A percentile compares a stretch with the other conserved stretches of the same genome.
Conservation (phyloP, 1,140 invertebrate species). For the Mactra quadrangularis region DNA sequence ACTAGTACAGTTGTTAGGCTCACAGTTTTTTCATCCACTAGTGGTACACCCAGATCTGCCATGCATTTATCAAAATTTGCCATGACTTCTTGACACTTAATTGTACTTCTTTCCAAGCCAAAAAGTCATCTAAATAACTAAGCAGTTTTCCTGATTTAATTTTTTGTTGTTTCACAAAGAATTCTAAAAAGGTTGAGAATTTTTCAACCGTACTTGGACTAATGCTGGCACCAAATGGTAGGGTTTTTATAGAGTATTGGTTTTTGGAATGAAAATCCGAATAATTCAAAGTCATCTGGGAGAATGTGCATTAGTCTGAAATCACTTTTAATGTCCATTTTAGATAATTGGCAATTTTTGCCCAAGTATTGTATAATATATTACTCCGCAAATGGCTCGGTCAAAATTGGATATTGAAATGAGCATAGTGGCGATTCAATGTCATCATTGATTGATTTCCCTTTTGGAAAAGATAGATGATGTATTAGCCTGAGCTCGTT, state of each 20-base stretch:
- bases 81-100: not conserved
- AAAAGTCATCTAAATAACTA: conserved; percentile 58
- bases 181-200: conserved; percentile 46
- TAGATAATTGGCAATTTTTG: conserved; percentile 14
- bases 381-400: conserved; percentile 7
- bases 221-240: conserved; percentile 52
- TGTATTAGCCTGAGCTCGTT: conserved; percentile 35
- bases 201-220: conserved; percentile 46
- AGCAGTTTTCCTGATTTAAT: not conserved
- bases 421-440: not conserved
- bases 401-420: conserved; percentile 50
- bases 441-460: conserved; percentile 42
- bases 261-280: conserved; percentile 48
- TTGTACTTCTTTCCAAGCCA: not conserved
- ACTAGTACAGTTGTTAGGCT: not conserved
- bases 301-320: conserved; percentile 41
- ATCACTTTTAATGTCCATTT: conserved; percentile 24
- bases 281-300: conserved; percentile 40
- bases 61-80: not conserved
- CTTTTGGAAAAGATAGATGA: conserved; percentile 46
- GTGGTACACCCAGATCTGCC: not conserved
- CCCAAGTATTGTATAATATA: conserved; percentile 15
- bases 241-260: conserved; percentile 51
- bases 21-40: conserved; percentile 31
- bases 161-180: conserved; percentile 20